Evolutionary conservation across 1,140 invertebrate species (phyloP).

Genomic region (Aphis craccivora): DNA sequence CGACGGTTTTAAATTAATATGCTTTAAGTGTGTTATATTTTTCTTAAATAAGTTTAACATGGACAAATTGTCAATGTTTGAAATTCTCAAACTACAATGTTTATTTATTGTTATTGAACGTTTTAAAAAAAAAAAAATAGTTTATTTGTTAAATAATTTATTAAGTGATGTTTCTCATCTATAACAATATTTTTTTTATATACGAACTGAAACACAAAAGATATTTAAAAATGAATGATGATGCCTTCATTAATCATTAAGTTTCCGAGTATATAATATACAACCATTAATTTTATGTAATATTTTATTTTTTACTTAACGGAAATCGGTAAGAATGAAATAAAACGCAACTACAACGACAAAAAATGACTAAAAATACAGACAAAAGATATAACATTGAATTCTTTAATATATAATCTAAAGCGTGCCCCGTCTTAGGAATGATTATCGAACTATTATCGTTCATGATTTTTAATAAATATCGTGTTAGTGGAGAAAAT

Average conservation of each 20-base stretch:
- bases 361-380: neutral
- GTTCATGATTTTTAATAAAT: neutral
- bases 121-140: neutral
- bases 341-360: neutral
- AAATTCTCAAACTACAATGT: neutral
- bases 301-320: neutral
- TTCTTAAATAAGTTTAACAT: neutral
- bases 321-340: neutral
- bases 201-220: neutral
- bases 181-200: neutral
- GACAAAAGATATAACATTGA: neutral
- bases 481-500: neutral
- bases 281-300: neutral
- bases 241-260: neutral
- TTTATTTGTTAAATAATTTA: neutral
- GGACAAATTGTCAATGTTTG: neutral
- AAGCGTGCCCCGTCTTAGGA: neutral
- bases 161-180: neutral
- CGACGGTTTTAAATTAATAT: no score
- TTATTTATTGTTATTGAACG: neutral
- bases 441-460: neutral
- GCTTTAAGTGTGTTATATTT: neutral
- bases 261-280: neutral
- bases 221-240: neutral
- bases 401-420: neutral